Conservation (phyloP, 2,113 vertebrate species). For the Toxotes jaculatrix region DNA sequence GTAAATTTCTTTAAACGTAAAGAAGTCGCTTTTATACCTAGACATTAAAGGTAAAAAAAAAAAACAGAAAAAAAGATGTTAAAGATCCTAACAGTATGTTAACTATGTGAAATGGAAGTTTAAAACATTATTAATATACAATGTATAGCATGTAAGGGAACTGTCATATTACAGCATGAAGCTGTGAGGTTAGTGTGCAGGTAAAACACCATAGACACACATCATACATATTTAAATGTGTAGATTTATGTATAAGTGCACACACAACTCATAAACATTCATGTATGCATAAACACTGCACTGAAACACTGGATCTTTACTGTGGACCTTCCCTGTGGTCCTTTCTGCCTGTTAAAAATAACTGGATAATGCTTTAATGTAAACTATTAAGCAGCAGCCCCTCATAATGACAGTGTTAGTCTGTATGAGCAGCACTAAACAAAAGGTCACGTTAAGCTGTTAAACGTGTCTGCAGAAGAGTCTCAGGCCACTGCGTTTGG, state of each 20-base stretch:
- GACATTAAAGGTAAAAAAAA: too few species aligned
- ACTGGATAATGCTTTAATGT: not conserved
- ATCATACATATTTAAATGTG: not conserved
- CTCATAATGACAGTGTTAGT: not conserved
- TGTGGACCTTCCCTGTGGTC: not conserved
- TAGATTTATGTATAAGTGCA: not conserved
- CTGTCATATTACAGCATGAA: not conserved
- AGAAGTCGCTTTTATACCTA: too few species aligned
- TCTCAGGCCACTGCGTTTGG: conserved; percentile 11
- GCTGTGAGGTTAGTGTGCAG: not conserved
- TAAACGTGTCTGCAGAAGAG: not conserved
- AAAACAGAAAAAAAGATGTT: too few species aligned
- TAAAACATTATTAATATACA: not conserved
- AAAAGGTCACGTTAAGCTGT: not conserved
- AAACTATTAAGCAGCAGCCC: not conserved
- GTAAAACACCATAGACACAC: not conserved
- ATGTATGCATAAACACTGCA: not conserved
- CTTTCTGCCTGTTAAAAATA: not conserved
- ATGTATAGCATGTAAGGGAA: too few species aligned
- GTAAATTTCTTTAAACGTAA: too few species aligned
- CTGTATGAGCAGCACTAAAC: not conserved
- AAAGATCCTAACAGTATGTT: too few species aligned
- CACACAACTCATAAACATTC: not conserved
- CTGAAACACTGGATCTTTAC: not conserved
- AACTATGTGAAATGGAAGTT: not conserved